Evolutionary conservation across 2,888 invertebrate genomes (phyloP).

Genomic region (Clunio marinus): DNA sequence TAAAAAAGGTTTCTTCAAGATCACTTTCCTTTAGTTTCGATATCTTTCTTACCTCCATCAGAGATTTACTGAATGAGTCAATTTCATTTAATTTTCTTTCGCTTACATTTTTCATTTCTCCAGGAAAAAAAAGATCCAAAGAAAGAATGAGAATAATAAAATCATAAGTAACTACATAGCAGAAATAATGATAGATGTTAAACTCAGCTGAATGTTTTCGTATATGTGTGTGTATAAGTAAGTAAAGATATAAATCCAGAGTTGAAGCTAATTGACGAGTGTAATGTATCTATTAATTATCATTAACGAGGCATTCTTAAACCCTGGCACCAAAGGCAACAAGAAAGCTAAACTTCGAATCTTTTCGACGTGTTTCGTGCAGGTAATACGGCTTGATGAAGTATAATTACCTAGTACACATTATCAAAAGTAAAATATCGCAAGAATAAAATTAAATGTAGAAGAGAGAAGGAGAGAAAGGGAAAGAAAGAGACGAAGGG

Average conservation of each 20-base stretch:
- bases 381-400: constrained; percentile 16
- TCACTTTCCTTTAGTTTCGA: not conserved
- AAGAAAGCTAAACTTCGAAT: constrained; percentile 9
- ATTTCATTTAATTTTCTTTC: too few species aligned
- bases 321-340: not conserved
- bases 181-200: not conserved
- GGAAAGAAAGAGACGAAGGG: not conserved
- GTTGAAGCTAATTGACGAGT: not conserved
- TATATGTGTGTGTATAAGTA: not conserved
- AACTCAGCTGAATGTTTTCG: not conserved
- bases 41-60: not conserved
- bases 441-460: not conserved
- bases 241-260: not conserved
- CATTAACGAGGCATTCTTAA: not conserved
- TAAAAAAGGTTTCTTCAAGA: too few species aligned
- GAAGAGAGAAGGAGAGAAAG: not conserved
- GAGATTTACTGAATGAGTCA: constrained; percentile 1
- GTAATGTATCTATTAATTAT: constrained; percentile 16
- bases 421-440: constrained; percentile 25
- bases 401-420: constrained; percentile 23
- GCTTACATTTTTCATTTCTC: not conserved
- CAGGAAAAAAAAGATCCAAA: too few species aligned
- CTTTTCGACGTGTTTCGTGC: constrained; percentile 3
- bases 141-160: too few species aligned
- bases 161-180: too few species aligned